These are phyloP conservation scores for Podarcis muralis DNA, from an alignment of 2,113 vertebrate genomes.

Conservation along the genomic window DNA sequence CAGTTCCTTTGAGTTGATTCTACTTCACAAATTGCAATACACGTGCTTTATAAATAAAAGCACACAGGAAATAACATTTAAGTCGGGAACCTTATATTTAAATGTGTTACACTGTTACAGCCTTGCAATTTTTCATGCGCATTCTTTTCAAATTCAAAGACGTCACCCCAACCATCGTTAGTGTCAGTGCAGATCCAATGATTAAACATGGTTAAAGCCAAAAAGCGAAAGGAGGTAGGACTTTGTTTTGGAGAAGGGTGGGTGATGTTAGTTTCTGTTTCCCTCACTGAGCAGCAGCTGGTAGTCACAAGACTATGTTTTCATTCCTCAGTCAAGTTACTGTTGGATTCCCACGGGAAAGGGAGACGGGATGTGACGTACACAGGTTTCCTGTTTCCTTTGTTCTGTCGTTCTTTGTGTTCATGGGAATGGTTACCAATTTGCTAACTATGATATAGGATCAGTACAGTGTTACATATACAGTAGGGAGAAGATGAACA, in stretches of 20 bases:
- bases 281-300: too few species aligned
- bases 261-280: too few species aligned
- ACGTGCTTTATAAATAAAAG: neutral
- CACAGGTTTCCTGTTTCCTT: too few species aligned
- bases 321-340: too few species aligned
- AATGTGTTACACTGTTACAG: slow-evolving; percentile 12
- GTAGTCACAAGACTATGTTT: too few species aligned
- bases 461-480: neutral
- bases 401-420: too few species aligned
- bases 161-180: neutral
- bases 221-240: neutral
- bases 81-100: neutral
- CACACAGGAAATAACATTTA: neutral
- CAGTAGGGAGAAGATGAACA: neutral
- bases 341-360: too few species aligned
- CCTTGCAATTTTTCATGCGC: neutral
- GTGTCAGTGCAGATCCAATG: neutral
- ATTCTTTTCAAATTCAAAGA: neutral
- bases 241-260: neutral
- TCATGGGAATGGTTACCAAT: neutral
- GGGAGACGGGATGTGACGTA: too few species aligned
- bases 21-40: neutral
- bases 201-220: neutral
- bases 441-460: neutral
- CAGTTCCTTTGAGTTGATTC: neutral